These are phyloP conservation scores for Merluccius polli DNA, from an alignment of 2,797 vertebrate species.

Conservation along the genomic window DNA sequence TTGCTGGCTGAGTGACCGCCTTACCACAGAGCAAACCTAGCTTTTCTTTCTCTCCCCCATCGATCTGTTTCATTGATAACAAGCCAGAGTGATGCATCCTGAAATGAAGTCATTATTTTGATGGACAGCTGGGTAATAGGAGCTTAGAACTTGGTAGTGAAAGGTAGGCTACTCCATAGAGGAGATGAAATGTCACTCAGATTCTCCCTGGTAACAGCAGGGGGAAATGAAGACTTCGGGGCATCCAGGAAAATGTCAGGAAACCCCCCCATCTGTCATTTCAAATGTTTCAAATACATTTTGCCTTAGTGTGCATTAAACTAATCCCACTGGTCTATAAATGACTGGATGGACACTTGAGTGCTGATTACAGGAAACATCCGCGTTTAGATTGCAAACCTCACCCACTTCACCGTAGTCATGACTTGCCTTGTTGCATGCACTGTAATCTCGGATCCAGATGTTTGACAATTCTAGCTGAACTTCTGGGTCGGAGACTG, in stretches of 20 bases:
- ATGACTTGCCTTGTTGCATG: no score
- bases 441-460: no score
- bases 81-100: constrained; percentile 27
- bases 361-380: neutral
- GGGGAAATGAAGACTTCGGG: neutral
- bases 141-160: constrained; percentile 15
- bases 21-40: constrained; percentile 20
- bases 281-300: neutral
- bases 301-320: no score
- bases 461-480: no score
- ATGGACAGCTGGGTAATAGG: constrained; percentile 32
- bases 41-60: constrained; percentile 27
- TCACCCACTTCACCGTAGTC: neutral
- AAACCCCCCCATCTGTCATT: neutral
- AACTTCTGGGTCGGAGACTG: no score
- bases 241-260: neutral
- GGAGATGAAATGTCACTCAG: neutral
- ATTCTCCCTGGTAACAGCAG: neutral
- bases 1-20: constrained; percentile 6
- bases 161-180: constrained; percentile 20
- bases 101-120: constrained; percentile 32
- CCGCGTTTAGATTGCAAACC: neutral
- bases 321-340: neutral
- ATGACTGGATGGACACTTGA: neutral
- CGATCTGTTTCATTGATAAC: constrained; percentile 26